Evolutionary conservation across 2,888 invertebrate genomes (phyloP).

Genomic region (Heliconius aoede): DNA sequence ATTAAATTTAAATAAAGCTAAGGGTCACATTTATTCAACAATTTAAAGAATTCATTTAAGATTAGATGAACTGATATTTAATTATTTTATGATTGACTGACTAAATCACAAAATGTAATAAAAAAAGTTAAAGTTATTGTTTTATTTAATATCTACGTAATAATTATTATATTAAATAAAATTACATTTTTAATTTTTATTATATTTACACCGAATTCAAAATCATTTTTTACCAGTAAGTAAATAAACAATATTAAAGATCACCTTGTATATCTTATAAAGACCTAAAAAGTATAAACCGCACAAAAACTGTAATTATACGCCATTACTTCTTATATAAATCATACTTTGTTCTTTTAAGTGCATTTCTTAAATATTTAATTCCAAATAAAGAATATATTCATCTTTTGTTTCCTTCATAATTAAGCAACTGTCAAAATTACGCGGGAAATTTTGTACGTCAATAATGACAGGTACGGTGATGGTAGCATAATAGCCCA

Average conservation of each 20-base stretch:
- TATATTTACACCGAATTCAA: background rate
- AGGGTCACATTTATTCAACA: too few species aligned
- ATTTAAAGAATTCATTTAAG: too few species aligned
- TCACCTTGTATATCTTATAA: constrained; percentile 29
- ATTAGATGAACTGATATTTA: too few species aligned
- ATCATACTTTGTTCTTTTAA: constrained; percentile 29
- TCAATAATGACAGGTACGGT: constrained; percentile 38
- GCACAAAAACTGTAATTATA: constrained; percentile 27
- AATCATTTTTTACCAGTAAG: background rate
- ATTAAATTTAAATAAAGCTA: background rate
- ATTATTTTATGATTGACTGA: too few species aligned
- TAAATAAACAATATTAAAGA: constrained; percentile 2
- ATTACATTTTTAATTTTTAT: background rate
- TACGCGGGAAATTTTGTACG: constrained; percentile 43
- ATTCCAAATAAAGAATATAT: constrained; percentile 38
- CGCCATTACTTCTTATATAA: constrained; percentile 28
- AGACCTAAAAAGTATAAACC: constrained; percentile 31
- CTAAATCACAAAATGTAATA: too few species aligned
- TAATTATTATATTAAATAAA: background rate
- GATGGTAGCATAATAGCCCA: background rate
- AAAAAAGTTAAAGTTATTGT: too few species aligned
- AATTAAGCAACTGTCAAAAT: constrained; percentile 47
- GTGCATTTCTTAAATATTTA: constrained; percentile 35
- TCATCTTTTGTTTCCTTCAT: constrained; percentile 42
- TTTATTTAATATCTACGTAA: background rate